A percentile compares a stretch with the other conserved stretches of the same genome.
Evolutionary conservation across 2,888 invertebrate species (phyloP).

Genomic region (Metopia argyrocephala): DNA sequence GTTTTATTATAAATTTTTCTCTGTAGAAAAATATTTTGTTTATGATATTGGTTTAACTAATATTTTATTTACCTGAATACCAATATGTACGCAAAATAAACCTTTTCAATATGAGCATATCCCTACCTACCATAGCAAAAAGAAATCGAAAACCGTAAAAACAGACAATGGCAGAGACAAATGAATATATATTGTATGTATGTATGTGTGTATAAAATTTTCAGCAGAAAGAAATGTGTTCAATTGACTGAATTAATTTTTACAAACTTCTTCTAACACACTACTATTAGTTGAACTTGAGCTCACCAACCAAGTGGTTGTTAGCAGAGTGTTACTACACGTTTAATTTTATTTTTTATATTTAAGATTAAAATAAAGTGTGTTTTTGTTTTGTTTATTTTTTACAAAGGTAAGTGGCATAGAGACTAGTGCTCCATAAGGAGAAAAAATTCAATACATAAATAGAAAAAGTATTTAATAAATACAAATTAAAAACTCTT

Average conservation of each 20-base stretch:
- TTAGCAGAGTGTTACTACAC: neutral
- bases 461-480: neutral
- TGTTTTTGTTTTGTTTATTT: slow-evolving; percentile 11
- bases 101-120: too few species aligned
- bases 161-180: slow-evolving; percentile 20
- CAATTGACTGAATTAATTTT: slow-evolving; percentile 15
- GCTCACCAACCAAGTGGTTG: slow-evolving; percentile 23
- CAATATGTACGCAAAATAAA: too few species aligned
- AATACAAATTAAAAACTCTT: too few species aligned
- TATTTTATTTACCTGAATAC: neutral
- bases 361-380: neutral
- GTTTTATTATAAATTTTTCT: too few species aligned
- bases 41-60: neutral
- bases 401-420: slow-evolving; percentile 12
- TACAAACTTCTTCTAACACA: slow-evolving; percentile 20
- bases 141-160: slow-evolving; percentile 1
- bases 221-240: slow-evolving; percentile 1
- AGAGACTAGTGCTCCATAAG: neutral
- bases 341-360: neutral
- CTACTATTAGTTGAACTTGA: slow-evolving; percentile 29
- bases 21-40: too few species aligned
- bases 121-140: neutral
- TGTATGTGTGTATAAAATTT: neutral
- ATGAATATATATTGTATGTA: too few species aligned
- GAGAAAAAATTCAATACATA: neutral